Evolutionary conservation across 2,113 vertebrate species (phyloP).

Genomic region (Telmatochromis brichardi): DNA sequence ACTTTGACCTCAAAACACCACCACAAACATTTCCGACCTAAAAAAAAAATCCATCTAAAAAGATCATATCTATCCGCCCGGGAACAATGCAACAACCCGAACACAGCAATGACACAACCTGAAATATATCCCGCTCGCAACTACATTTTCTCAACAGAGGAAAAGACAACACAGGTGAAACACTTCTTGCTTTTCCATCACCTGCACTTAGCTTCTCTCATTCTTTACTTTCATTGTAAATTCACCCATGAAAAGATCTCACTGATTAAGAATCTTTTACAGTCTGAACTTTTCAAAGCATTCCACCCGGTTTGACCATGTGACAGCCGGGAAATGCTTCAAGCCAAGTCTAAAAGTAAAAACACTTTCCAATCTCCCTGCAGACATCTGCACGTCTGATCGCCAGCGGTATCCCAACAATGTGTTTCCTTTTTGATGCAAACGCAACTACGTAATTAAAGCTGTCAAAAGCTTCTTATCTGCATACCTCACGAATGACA

Average conservation of each 20-base stretch:
- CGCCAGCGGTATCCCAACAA: constrained; percentile 29
- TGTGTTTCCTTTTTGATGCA: background rate
- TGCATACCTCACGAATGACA: constrained; percentile 4
- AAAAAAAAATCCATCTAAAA: background rate
- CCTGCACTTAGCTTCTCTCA: background rate
- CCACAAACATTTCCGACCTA: background rate
- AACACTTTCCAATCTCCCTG: background rate
- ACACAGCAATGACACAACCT: background rate
- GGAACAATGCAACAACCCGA: background rate
- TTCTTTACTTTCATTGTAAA: background rate
- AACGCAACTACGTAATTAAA: background rate
- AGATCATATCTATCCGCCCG: background rate
- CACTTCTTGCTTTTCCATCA: background rate
- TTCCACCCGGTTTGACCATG: background rate
- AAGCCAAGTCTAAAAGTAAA: constrained; percentile 19
- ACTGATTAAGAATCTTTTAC: background rate
- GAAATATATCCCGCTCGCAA: background rate
- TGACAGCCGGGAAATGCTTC: background rate
- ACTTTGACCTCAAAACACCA: background rate
- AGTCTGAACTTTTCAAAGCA: background rate
- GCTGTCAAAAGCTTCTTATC: constrained; percentile 16
- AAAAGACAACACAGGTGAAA: background rate
- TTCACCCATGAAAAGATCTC: background rate
- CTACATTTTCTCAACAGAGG: background rate
- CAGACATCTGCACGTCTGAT: constrained; percentile 27